Percentiles rank a stretch among this genome's conserved stretches.
phyloP scores from a whole-genome alignment of 2,113 vertebrate genomes.

The Globicephala melas region DNA sequence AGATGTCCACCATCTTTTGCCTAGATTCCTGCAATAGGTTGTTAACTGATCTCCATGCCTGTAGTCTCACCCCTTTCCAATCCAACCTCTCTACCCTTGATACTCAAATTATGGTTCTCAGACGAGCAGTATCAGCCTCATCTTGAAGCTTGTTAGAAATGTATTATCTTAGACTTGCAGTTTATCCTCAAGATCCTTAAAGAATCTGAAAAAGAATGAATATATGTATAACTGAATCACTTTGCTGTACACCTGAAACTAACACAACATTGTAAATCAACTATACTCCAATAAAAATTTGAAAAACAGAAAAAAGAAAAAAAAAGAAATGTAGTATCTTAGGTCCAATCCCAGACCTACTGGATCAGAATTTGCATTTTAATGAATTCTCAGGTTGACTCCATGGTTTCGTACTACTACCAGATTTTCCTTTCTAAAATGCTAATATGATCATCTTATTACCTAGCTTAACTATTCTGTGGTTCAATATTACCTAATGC shows the following conservation, averaged over 20 bases:
- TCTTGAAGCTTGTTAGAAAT: neutral
- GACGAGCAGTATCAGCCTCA: neutral
- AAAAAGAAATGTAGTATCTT: neutral
- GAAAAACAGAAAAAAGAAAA: too few relatives aligned
- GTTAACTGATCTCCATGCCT: neutral
- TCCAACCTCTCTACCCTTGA: neutral
- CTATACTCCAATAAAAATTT: too few relatives aligned
- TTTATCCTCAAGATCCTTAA: too few relatives aligned
- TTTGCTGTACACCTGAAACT: too few relatives aligned
- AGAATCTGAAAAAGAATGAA: too few relatives aligned
- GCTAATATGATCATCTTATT: neutral
- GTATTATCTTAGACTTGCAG: neutral
- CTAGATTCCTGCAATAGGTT: neutral
- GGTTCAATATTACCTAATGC: neutral
- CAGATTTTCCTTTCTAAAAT: slow-evolving; percentile 34
- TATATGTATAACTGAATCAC: too few relatives aligned
- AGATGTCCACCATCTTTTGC: neutral
- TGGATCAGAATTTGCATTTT: neutral
- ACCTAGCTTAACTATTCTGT: neutral
- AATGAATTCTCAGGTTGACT: slow-evolving; percentile 17
- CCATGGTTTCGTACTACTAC: neutral
- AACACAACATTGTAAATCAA: too few relatives aligned
- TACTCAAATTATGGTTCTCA: neutral
- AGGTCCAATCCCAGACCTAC: neutral
- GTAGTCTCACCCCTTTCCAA: neutral